phyloP scores from a whole-genome alignment of 2,113 vertebrate species.

The Hystrix cristata region DNA sequence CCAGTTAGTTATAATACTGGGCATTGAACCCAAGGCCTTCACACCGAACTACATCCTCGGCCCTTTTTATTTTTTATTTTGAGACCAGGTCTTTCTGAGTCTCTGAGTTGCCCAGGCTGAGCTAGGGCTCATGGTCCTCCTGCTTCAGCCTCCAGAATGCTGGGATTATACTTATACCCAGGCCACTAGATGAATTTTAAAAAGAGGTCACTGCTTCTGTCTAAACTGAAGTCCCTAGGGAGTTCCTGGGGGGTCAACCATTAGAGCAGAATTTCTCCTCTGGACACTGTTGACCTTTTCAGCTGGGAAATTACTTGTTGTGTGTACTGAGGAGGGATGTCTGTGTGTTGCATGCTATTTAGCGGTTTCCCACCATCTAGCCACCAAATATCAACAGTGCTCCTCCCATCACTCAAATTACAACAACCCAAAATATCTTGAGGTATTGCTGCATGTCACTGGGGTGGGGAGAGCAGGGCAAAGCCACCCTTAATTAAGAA shows the following conservation, averaged over 20 bases:
- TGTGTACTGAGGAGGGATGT: accelerated
- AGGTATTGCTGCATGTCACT: not conserved
- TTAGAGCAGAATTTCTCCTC: not conserved
- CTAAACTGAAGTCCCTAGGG: not conserved
- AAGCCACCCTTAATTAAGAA: not conserved
- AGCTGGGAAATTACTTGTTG: not conserved
- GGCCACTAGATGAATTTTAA: not conserved
- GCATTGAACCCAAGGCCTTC: not conserved
- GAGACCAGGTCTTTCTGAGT: not conserved
- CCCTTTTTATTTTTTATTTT: not conserved
- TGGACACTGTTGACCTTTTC: not conserved
- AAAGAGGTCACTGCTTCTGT: not conserved
- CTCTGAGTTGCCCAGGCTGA: not conserved
- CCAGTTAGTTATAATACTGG: not conserved
- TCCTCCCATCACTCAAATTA: not conserved
- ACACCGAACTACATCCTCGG: not conserved
- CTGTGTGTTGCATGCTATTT: not conserved
- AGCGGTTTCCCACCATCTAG: not conserved
- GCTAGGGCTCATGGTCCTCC: not conserved
- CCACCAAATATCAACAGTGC: not conserved
- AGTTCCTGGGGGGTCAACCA: not conserved
- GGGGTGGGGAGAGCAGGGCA: not conserved
- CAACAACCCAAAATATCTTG: not conserved
- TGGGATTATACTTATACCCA: not conserved
- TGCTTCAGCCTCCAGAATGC: not conserved